Conservation (phyloP, 2,113 vertebrate genomes). For the Lipotes vexillifer region DNA sequence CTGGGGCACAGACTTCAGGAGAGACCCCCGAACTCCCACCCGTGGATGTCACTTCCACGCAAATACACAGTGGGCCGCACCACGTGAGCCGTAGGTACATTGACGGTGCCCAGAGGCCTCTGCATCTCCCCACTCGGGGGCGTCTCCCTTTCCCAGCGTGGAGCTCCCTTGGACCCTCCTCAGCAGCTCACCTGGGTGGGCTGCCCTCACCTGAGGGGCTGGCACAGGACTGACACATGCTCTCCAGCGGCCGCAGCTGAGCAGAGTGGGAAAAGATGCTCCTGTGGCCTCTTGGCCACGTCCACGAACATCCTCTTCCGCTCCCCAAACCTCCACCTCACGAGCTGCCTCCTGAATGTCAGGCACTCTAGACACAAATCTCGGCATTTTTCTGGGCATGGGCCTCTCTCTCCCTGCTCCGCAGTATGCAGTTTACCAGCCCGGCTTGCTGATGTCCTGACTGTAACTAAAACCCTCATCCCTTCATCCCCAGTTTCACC, state of each 20-base stretch:
- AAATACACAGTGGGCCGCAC: neutral
- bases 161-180: fast-evolving
- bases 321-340: neutral
- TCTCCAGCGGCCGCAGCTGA: too few relatives aligned
- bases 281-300: too few relatives aligned
- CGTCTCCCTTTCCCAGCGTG: neutral
- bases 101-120: neutral
- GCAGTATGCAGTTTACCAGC: neutral
- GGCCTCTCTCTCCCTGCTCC: neutral
- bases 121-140: neutral
- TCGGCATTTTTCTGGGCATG: neutral
- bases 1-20: neutral
- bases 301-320: too few relatives aligned
- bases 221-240: neutral
- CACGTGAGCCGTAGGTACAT: neutral
- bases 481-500: neutral
- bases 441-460: neutral
- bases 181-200: too few relatives aligned
- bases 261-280: too few relatives aligned
- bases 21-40: fast-evolving
- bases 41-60: too few relatives aligned
- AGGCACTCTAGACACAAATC: fast-evolving
- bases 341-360: too few relatives aligned
- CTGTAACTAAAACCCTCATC: neutral
- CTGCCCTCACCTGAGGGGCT: neutral